Base-by-base conservation (phyloP, 2,113 vertebrate species). In the Bos indicus region DNA sequence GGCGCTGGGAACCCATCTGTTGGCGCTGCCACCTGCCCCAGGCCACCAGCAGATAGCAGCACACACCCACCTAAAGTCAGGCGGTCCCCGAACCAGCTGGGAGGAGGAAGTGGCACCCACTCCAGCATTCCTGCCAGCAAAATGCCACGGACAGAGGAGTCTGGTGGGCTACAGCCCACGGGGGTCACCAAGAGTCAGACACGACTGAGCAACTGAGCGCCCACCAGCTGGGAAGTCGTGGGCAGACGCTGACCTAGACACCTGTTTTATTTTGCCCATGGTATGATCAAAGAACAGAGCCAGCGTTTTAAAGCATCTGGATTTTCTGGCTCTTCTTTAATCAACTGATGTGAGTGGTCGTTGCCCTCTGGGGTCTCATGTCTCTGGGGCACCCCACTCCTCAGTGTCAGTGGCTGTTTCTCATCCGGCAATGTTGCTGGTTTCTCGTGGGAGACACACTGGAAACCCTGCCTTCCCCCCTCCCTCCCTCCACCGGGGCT, bases 21-120 rank as follows among this genome's bases (percentile, higher is more conserved):
- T 28, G 26, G 84, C 25, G 4, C 30, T 7, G 40, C 46, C 60
- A 90, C 59, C 80, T 52, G 56, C 92, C n/a, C 12, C 0, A 1
- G 21, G 81, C 60, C 4, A 3, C 95, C 97, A 80, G 93, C 85
- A 97, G 98, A 54, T 16, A 36, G 97, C 98, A 96, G 95, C 95
- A 97, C 60, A 48, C 36, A 26, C 28, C 83, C 43, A 21, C 48
- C 13, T 2, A 51, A 94, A 43, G 51, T 19, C 33, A 5, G 4
- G 30, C 46, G 12, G 2, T 21, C 54, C 78, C 59, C 1, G 19
- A 17, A 56, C 46, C 36, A 11, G 36, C 54, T 14, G 19, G 57
- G 8, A 86, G 36, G 64, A 71, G 64, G 36, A 43, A 3, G 7
- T 7, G 71, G 21, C 23, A 77, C 36, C 36, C 23, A 26, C 6